phyloP scores from a whole-genome alignment of 1,140 invertebrate species.

The Drosophila nikananu region DNA sequence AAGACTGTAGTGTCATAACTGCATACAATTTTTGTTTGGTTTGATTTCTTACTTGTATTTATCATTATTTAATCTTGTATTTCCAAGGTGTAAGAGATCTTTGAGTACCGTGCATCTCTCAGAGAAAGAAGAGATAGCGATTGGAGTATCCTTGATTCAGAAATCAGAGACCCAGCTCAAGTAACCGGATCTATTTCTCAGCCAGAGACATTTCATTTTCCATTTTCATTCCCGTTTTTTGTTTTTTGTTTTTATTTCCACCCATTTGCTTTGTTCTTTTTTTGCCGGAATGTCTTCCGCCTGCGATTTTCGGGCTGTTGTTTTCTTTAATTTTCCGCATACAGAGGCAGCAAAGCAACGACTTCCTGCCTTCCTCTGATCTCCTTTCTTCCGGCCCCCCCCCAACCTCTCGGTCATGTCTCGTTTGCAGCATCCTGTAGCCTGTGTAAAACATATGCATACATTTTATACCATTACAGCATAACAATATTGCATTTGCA shows the following conservation, averaged over 20 bases:
- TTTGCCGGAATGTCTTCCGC: slow-evolving; percentile 31
- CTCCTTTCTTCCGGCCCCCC: slow-evolving; percentile 2
- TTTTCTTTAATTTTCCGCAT: slow-evolving; percentile 62
- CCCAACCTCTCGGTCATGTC: slow-evolving; percentile 26
- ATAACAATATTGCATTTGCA: slow-evolving; percentile 79
- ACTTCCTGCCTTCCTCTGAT: slow-evolving; percentile 34
- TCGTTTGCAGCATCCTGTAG: slow-evolving; percentile 44
- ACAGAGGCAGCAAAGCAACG: slow-evolving; percentile 42
- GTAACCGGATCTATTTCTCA: slow-evolving; percentile 50
- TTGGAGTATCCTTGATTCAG: background rate
- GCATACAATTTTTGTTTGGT: background rate
- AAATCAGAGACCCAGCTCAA: slow-evolving; percentile 1
- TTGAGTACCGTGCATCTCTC: background rate
- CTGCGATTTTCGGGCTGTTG: slow-evolving; percentile 40
- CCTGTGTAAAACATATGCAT: slow-evolving; percentile 75
- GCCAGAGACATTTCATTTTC: slow-evolving; percentile 36
- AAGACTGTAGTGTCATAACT: background rate
- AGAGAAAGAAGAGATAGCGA: background rate
- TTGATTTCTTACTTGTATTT: background rate
- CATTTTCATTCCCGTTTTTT: slow-evolving; percentile 34
- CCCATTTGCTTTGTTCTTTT: slow-evolving; percentile 6
- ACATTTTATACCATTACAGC: slow-evolving; percentile 74
- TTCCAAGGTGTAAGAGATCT: background rate
- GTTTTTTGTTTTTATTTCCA: background rate
- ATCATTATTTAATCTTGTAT: background rate